Evolutionary conservation across 1,140 invertebrate genomes (phyloP).

Genomic region (Aphidius gifuensis): DNA sequence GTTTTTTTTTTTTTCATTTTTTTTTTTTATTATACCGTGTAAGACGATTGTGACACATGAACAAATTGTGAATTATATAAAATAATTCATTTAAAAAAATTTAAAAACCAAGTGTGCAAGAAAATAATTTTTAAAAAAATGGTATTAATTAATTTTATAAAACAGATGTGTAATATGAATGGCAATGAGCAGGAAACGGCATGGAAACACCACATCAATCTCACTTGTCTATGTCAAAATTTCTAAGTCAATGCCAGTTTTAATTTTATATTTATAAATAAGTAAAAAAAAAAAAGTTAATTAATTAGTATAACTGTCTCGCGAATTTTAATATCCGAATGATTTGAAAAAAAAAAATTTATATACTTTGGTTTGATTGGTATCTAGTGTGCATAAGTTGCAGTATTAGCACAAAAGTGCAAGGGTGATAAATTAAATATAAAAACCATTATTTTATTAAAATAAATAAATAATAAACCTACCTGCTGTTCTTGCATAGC

Average conservation of each 20-base stretch:
- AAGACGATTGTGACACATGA: no score
- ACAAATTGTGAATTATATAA: no score
- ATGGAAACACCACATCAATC: no score
- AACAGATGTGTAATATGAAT: no score
- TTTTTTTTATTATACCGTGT: no score
- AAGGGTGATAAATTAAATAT: slow-evolving; percentile 29
- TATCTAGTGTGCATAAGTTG: slow-evolving; percentile 46
- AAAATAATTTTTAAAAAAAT: no score
- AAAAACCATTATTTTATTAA: slow-evolving; percentile 12
- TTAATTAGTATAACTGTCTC: no score
- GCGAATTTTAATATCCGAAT: no score
- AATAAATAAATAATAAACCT: slow-evolving; percentile 55
- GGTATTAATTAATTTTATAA: no score
- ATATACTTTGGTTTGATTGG: slow-evolving; percentile 48
- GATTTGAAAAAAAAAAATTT: slow-evolving; percentile 27
- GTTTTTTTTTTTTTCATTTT: not conserved
- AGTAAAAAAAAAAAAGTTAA: not conserved
- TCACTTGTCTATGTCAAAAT: slow-evolving; percentile 5
- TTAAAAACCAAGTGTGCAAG: no score
- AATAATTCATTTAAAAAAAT: slow-evolving; percentile 1
- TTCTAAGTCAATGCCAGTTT: slow-evolving; percentile 9
- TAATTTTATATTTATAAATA: slow-evolving; percentile 16
- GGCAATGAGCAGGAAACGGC: no score
- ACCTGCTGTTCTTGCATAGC: slow-evolving; percentile 88
- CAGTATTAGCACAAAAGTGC: slow-evolving; percentile 43